Evolutionary conservation across 2,113 vertebrate genomes (phyloP).

Genomic region (Phainopepla nitens): DNA sequence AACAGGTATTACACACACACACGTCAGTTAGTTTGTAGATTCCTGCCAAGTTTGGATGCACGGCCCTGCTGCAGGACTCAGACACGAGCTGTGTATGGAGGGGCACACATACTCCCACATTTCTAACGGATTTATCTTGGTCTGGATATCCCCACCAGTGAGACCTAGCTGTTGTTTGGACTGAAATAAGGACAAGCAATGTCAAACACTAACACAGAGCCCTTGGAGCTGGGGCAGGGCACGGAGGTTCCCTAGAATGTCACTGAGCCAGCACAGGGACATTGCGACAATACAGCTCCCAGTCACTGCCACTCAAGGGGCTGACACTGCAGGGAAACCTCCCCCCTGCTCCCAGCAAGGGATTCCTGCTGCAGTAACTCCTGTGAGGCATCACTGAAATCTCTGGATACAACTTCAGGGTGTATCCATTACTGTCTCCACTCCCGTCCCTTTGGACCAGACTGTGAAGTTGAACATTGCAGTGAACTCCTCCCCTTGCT

Average conservation of each 20-base stretch:
- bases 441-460: accelerated
- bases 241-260: not conserved
- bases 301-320: not conserved
- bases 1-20: accelerated
- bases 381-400: not conserved
- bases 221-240: not conserved
- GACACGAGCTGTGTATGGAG: accelerated
- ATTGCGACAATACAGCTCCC: not conserved
- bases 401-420: not conserved
- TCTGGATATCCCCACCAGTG: not conserved
- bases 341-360: not conserved
- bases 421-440: not conserved
- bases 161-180: not conserved
- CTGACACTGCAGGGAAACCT: not conserved
- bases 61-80: not conserved
- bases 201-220: accelerated
- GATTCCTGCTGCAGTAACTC: not conserved
- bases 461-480: not conserved
- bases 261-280: not conserved
- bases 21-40: not conserved
- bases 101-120: accelerated
- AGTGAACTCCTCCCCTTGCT: not conserved
- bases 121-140: not conserved
- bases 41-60: not conserved
- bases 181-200: not conserved